Conservation (phyloP, 2,113 vertebrate genomes). For the Erythrocercus mccallii region DNA sequence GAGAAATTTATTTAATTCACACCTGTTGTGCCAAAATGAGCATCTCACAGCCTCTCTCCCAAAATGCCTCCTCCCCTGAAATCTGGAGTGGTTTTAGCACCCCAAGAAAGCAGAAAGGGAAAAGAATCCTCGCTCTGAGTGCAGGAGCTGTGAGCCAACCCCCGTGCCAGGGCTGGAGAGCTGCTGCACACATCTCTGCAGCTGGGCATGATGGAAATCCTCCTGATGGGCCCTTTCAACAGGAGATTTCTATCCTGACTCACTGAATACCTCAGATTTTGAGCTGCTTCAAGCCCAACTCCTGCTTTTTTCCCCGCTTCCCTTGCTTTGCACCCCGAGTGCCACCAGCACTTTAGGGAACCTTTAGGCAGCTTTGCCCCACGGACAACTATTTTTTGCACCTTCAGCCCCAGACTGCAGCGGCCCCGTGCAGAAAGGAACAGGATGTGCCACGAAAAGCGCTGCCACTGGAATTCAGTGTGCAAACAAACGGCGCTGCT, state of each 20-base stretch:
- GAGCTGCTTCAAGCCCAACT: background rate
- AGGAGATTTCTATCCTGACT: background rate
- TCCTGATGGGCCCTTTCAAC: background rate
- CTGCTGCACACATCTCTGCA: background rate
- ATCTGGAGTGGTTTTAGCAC: background rate
- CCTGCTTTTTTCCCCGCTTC: background rate
- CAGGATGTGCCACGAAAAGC: background rate
- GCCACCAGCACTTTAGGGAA: background rate
- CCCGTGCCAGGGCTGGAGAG: background rate
- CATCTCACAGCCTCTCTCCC: background rate
- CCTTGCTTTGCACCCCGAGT: background rate
- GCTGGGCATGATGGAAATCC: background rate
- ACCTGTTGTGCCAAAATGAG: background rate
- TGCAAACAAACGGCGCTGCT: background rate
- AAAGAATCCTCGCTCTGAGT: background rate
- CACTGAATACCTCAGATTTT: background rate
- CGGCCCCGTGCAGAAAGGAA: background rate
- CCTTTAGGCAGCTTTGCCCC: background rate
- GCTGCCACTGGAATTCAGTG: background rate
- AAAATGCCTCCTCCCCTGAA: background rate
- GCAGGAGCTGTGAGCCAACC: background rate
- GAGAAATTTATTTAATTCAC: background rate
- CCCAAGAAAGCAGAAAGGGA: background rate
- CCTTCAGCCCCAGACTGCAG: too few species aligned
- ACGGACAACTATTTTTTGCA: rapidly evolving